Evolutionary conservation across 2,797 vertebrate genomes (phyloP).

Genomic region (Spinus pinus): DNA sequence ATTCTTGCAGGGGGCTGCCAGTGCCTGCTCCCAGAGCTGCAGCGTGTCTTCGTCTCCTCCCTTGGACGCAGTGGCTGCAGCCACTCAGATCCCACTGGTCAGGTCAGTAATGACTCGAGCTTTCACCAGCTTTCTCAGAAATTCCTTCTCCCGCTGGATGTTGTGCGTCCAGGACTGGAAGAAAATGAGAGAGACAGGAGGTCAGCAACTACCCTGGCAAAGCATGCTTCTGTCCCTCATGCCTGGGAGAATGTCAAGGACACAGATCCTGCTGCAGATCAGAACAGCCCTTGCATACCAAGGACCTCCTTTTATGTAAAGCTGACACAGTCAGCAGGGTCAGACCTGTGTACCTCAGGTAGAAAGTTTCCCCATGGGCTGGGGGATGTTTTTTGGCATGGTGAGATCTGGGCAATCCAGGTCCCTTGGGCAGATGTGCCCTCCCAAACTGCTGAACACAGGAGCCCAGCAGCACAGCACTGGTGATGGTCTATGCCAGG

Average conservation of each 20-base stretch:
- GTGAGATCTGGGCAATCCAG: neutral
- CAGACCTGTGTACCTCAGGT: accelerated
- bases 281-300: neutral
- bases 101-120: slow-evolving; percentile 89
- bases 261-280: neutral
- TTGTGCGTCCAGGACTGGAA: slow-evolving; percentile 96
- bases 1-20: slow-evolving; percentile 27
- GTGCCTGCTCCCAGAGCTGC: slow-evolving; percentile 55
- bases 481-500: neutral
- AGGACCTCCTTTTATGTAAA: neutral
- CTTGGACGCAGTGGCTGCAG: slow-evolving; percentile 45
- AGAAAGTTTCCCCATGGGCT: neutral
- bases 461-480: neutral
- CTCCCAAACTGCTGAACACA: neutral
- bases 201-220: neutral
- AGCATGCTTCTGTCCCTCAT: neutral
- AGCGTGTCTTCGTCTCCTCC: neutral
- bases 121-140: slow-evolving; percentile 92
- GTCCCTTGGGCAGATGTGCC: neutral
- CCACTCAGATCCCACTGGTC: slow-evolving; percentile 89
- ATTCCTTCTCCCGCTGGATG: slow-evolving; percentile 93
- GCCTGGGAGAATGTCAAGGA: neutral
- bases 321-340: neutral
- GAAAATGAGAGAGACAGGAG: slow-evolving; percentile 7
- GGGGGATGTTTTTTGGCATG: neutral